These are phyloP conservation scores for Chascanopsetta lugubris DNA, from an alignment of 2,113 vertebrate genomes.

Conservation along the genomic window DNA sequence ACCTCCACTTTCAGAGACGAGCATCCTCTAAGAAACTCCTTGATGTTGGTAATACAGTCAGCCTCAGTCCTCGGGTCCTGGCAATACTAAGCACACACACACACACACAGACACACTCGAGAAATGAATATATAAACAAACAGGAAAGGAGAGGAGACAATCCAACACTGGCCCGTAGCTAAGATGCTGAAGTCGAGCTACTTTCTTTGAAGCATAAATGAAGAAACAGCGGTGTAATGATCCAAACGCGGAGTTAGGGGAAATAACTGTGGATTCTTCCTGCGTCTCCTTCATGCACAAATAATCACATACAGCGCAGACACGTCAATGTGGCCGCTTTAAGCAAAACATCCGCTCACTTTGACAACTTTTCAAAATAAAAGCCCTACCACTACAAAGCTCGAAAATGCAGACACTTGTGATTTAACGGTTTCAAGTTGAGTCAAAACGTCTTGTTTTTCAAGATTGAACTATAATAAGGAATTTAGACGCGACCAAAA, in stretches of 20 bases:
- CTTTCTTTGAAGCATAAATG: neutral
- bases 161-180: neutral
- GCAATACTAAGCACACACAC: conserved; percentile 82
- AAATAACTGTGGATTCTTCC: conserved; percentile 58
- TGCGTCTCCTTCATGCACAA: conserved; percentile 56
- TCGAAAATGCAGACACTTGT: neutral
- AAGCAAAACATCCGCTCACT: conserved; percentile 52
- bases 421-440: neutral
- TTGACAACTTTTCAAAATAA: conserved; percentile 63
- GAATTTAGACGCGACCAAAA: neutral
- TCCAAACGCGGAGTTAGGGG: conserved; percentile 21
- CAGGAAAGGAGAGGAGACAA: conserved; percentile 26
- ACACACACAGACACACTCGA: conserved; percentile 35
- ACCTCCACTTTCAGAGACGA: conserved; percentile 90
- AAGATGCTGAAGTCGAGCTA: neutral
- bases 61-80: conserved; percentile 90
- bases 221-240: neutral
- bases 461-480: neutral
- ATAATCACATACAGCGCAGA: conserved; percentile 43
- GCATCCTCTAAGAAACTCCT: conserved; percentile 92
- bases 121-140: conserved; percentile 53
- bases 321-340: conserved; percentile 24
- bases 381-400: neutral
- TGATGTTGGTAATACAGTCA: conserved; percentile 89
- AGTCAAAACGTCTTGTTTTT: fast-evolving